Evolutionary conservation across 2,797 vertebrate genomes (phyloP).

Genomic region (Anguilla megastoma): DNA sequence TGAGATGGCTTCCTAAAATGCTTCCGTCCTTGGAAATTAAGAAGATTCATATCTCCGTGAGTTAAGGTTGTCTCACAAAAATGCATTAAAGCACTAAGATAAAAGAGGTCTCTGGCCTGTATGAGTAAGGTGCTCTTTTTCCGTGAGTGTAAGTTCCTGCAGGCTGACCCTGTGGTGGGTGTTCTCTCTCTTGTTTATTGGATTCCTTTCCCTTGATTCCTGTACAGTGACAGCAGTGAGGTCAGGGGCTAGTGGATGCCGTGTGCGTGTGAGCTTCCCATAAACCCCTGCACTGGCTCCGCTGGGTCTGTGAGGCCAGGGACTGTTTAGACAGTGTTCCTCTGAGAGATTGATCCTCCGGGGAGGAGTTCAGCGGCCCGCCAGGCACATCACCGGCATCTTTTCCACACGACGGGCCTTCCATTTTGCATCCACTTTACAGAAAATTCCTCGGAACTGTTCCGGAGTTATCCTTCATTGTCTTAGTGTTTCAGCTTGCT

Average conservation of each 20-base stretch:
- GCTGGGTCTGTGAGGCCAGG: constrained; percentile 37
- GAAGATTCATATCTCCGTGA: neutral
- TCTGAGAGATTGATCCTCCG: constrained; percentile 39
- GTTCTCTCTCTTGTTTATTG: constrained; percentile 8
- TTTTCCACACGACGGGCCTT: neutral
- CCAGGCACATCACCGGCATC: constrained; percentile 21
- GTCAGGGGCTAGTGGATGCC: constrained; percentile 33
- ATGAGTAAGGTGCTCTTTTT: neutral
- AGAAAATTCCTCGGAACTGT: neutral
- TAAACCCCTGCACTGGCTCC: constrained; percentile 44
- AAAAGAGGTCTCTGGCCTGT: neutral
- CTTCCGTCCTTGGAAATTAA: neutral
- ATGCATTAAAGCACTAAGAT: neutral
- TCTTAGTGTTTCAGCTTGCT: neutral
- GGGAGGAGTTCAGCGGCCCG: neutral
- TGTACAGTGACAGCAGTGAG: neutral
- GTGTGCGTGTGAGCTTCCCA: constrained; percentile 37
- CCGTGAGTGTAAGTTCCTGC: neutral
- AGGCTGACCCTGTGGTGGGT: neutral
- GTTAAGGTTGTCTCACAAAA: neutral
- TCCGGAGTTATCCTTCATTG: neutral
- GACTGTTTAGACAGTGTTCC: constrained; percentile 48
- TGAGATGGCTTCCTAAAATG: neutral
- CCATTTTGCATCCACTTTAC: neutral
- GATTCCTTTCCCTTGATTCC: constrained; percentile 12